Evolutionary conservation across 1,140 invertebrate genomes (phyloP).

Genomic region (Polyergus mexicanus): DNA sequence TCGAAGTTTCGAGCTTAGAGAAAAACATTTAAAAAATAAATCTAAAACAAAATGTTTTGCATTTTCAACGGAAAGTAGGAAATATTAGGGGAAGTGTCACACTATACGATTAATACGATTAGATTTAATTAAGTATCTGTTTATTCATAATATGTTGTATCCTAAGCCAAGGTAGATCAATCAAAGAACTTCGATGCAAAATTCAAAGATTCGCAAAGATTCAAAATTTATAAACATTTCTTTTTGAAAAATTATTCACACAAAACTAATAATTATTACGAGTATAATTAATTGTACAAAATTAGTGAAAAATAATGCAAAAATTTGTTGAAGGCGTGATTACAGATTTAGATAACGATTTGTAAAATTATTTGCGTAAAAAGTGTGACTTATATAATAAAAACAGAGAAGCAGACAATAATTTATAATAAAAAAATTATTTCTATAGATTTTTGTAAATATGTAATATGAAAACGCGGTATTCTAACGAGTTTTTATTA

Average conservation of each 20-base stretch:
- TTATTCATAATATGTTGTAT: not conserved
- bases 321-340: too few relatives aligned
- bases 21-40: too few relatives aligned
- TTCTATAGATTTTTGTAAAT: not conserved
- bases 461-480: not conserved
- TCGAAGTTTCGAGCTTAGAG: not conserved
- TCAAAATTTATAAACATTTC: too few relatives aligned
- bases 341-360: too few relatives aligned
- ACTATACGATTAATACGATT: not conserved
- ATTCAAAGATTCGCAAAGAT: not conserved
- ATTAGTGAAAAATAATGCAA: too few relatives aligned
- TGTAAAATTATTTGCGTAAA: too few relatives aligned
- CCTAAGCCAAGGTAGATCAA: not conserved
- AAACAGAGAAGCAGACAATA: not conserved
- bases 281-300: too few relatives aligned
- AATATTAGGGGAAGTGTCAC: not conserved
- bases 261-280: too few relatives aligned
- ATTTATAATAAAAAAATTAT: not conserved
- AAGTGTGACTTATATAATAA: too few relatives aligned
- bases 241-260: too few relatives aligned
- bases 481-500: conserved; percentile 36
- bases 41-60: too few relatives aligned
- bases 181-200: not conserved
- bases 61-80: too few relatives aligned
- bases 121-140: not conserved